Conservation (phyloP, 2,888 invertebrate species). For the Volucella bombylans region DNA sequence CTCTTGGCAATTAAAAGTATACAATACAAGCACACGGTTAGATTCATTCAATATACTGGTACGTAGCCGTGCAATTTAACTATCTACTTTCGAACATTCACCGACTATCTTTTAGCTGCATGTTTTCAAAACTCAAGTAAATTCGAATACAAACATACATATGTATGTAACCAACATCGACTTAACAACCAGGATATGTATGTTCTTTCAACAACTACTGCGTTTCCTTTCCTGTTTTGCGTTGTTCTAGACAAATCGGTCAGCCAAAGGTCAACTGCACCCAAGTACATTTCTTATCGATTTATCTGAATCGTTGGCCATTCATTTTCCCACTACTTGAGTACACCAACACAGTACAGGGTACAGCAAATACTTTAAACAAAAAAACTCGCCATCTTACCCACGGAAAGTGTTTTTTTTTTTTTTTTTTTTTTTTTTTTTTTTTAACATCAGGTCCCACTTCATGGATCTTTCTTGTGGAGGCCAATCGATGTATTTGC, state of each 20-base stretch:
- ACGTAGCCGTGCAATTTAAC: too few relatives aligned
- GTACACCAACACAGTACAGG: slow-evolving; percentile 25
- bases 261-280: slow-evolving; percentile 68
- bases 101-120: too few relatives aligned
- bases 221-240: neutral
- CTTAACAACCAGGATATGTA: neutral
- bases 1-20: too few relatives aligned
- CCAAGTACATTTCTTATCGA: slow-evolving; percentile 54
- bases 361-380: neutral
- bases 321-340: slow-evolving; percentile 34
- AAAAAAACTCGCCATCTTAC: slow-evolving; percentile 9
- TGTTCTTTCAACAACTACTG: slow-evolving; percentile 7
- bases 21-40: too few relatives aligned
- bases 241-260: slow-evolving; percentile 55
- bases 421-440: slow-evolving; percentile 3
- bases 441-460: neutral
- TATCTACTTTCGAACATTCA: too few relatives aligned
- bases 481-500: slow-evolving; percentile 33
- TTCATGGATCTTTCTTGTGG: slow-evolving; percentile 24
- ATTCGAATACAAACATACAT: neutral
- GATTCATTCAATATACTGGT: too few relatives aligned
- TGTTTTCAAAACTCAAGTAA: neutral
- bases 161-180: slow-evolving; percentile 18
- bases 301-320: slow-evolving; percentile 52
- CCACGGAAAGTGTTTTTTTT: slow-evolving; percentile 6